Conservation (phyloP, 1,140 invertebrate species). For the Atta colombica region DNA sequence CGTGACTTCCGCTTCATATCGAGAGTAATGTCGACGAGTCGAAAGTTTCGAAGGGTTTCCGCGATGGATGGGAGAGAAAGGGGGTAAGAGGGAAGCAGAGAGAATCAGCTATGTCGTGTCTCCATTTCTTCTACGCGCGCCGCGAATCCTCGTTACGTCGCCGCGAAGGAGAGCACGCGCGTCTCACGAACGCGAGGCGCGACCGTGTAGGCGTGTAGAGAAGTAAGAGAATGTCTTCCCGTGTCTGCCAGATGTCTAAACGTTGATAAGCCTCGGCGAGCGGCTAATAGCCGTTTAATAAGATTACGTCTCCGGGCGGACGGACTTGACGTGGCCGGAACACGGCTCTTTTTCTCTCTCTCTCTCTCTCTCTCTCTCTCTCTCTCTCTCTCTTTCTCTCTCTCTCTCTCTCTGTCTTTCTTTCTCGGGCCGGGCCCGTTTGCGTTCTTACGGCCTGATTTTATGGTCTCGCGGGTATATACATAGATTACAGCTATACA, state of each 20-base stretch:
- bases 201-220: constrained; percentile 79
- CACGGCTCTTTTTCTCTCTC: constrained; percentile 62
- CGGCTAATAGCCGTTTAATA: constrained; percentile 86
- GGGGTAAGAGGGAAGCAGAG: neutral
- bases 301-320: constrained; percentile 84
- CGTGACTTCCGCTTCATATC: constrained; percentile 60
- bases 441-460: constrained; percentile 79
- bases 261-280: constrained; percentile 85
- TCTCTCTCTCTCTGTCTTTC: too few species aligned
- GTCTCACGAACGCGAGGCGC: constrained; percentile 56
- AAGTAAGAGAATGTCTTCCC: constrained; percentile 81
- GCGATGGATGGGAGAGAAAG: neutral
- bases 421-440: constrained; percentile 56
- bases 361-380: too few species aligned
- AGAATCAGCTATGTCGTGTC: constrained; percentile 12
- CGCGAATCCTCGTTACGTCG: constrained; percentile 25
- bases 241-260: constrained; percentile 86
- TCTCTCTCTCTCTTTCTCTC: too few species aligned
- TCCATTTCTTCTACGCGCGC: constrained; percentile 10
- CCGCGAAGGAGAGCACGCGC: constrained; percentile 76
- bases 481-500: constrained; percentile 60
- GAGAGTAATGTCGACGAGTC: constrained; percentile 60
- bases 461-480: constrained; percentile 78
- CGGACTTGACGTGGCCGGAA: constrained; percentile 84
- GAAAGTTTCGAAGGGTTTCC: constrained; percentile 38